phyloP scores from a whole-genome alignment of 2,113 vertebrate genomes.

The Microcebus tavaratra region DNA sequence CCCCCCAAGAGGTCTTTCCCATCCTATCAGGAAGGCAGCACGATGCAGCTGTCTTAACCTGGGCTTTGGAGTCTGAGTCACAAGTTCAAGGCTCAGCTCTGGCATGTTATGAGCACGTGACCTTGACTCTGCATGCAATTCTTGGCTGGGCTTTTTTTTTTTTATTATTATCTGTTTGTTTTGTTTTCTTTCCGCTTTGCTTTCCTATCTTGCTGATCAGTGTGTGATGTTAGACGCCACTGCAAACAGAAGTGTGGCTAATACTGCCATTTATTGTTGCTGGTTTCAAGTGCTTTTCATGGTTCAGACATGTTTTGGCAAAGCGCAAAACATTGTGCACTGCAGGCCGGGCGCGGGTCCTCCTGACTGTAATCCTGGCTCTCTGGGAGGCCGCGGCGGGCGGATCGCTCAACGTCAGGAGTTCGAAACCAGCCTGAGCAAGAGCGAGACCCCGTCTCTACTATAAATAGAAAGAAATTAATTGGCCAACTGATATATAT shows the following conservation, averaged over 20 bases:
- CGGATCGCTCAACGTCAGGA: too few species aligned
- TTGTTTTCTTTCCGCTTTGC: background rate
- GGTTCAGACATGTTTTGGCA: background rate
- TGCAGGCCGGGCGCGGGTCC: background rate
- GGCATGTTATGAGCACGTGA: background rate
- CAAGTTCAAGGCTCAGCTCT: background rate
- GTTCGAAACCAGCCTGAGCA: too few species aligned
- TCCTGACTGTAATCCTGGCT: too few species aligned
- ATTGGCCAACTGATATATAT: too few species aligned
- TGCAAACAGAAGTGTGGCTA: background rate
- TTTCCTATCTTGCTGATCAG: slow-evolving; percentile 21
- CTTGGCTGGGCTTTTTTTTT: background rate
- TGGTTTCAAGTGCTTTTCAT: background rate
- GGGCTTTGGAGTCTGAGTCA: background rate
- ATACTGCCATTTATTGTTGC: background rate
- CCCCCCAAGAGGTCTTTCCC: background rate
- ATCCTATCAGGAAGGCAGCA: background rate
- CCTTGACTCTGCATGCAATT: background rate
- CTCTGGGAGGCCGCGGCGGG: too few species aligned
- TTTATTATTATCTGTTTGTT: too few species aligned
- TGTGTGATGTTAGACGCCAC: background rate
- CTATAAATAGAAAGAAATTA: too few species aligned
- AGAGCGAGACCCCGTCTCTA: too few species aligned
- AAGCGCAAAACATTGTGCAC: background rate
- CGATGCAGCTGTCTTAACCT: background rate